Percentiles rank a stretch among this genome's conserved stretches.
Evolutionary conservation across 2,113 vertebrate species (phyloP).

Genomic region (Antigone vipio): DNA sequence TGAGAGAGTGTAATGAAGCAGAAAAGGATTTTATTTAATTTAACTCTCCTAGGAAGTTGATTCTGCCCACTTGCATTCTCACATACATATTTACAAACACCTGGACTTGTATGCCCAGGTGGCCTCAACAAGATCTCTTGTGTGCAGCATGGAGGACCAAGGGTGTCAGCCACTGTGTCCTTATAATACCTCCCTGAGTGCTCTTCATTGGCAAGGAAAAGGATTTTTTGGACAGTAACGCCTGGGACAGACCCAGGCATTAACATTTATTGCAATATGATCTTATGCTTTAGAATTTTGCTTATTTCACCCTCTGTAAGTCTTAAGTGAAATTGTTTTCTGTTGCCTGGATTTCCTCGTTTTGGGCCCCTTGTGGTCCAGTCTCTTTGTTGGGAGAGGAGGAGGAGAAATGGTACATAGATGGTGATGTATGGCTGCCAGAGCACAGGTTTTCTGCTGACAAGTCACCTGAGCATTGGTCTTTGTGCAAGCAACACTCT

Average conservation of each 20-base stretch:
- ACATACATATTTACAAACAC: no score
- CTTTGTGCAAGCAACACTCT: neutral
- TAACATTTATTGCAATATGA: neutral
- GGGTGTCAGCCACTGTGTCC: neutral
- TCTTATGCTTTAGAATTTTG: neutral
- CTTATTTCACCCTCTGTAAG: neutral
- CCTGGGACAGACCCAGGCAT: neutral
- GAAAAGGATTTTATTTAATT: neutral
- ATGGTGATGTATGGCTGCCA: neutral
- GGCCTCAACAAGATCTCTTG: neutral
- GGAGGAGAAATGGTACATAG: neutral
- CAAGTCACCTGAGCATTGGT: neutral
- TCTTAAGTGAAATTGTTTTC: neutral
- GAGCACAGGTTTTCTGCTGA: neutral
- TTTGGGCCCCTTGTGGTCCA: neutral
- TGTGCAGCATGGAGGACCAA: neutral
- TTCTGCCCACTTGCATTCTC: neutral
- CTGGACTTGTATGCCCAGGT: rapidly evolving
- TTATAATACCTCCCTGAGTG: neutral
- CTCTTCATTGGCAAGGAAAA: neutral
- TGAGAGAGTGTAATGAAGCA: neutral
- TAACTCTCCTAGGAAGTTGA: neutral
- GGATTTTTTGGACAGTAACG: neutral
- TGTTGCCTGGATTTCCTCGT: neutral
- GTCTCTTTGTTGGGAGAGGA: neutral